Conservation (phyloP, 1,140 invertebrate genomes). For the Eumaeus atala region DNA sequence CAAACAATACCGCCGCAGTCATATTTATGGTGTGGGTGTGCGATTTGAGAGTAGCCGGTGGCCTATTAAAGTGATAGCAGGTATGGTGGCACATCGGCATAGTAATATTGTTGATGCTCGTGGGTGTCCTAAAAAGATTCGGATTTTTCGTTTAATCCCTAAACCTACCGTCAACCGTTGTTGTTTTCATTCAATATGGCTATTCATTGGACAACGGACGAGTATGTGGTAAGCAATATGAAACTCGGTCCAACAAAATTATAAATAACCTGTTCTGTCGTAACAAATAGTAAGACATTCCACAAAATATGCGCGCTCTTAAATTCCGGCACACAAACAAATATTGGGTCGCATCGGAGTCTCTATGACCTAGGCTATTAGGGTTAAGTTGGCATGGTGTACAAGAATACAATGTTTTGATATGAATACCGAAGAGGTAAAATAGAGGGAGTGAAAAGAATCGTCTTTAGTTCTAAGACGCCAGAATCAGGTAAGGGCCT, state of each 20-base stretch:
- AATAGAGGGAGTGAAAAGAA: slow-evolving; percentile 1
- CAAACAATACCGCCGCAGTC: no score
- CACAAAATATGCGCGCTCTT: slow-evolving; percentile 6
- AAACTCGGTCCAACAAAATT: neutral
- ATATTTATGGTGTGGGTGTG: no score
- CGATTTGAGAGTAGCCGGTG: no score
- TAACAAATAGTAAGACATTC: slow-evolving; percentile 12
- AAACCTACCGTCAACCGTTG: no score
- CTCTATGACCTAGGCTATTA: neutral
- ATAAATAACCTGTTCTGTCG: slow-evolving; percentile 1
- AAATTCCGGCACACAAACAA: neutral
- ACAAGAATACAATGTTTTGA: slow-evolving; percentile 8
- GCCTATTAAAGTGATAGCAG: no score
- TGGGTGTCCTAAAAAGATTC: no score
- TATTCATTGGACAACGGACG: no score
- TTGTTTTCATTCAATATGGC: no score
- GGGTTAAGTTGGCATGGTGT: neutral
- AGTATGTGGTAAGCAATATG: no score
- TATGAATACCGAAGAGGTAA: slow-evolving; percentile 6
- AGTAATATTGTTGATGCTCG: no score
- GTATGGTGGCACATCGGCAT: no score
- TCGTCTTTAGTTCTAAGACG: neutral
- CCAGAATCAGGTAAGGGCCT: neutral
- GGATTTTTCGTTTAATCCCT: no score
- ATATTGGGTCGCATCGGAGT: neutral